Evolutionary conservation across 2,888 invertebrate genomes (phyloP).

Genomic region (Melieria crassipennis): DNA sequence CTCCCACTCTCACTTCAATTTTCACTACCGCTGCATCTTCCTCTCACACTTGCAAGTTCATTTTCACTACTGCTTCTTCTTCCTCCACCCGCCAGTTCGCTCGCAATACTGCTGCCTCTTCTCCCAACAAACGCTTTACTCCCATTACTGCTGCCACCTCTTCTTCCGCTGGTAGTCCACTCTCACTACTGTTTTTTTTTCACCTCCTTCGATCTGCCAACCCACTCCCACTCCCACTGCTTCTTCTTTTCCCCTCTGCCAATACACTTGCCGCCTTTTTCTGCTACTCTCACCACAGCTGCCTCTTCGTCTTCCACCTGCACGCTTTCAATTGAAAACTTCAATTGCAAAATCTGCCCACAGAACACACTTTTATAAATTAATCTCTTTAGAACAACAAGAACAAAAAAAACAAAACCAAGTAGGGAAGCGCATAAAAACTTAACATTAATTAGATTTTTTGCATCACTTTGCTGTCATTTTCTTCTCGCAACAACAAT

Average conservation of each 20-base stretch:
- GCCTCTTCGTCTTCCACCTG: neutral
- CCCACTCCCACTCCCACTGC: neutral
- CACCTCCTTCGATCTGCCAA: neutral
- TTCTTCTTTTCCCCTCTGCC: constrained; percentile 1
- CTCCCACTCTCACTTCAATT: no score
- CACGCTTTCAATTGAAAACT: neutral
- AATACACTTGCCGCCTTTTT: no score
- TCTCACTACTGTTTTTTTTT: constrained; percentile 17
- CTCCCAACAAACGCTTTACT: no score
- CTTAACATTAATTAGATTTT: constrained; percentile 16
- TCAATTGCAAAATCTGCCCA: constrained; percentile 26
- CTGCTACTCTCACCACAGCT: neutral
- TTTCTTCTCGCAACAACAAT: neutral
- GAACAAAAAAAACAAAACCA: neutral
- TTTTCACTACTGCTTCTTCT: no score
- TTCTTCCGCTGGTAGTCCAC: no score
- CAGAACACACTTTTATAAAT: constrained; percentile 23
- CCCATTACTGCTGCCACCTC: no score
- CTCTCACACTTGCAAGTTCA: no score
- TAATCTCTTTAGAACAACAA: constrained; percentile 8
- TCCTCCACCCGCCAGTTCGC: no score
- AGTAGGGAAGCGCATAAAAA: constrained; percentile 1
- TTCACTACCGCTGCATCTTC: no score
- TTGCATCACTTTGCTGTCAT: neutral
- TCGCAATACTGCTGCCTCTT: no score